Percentiles rank a stretch among this genome's conserved stretches.
These are phyloP conservation scores for Xestoiulus laeticollis DNA, from an alignment of 2,888 invertebrate genomes.

Conservation along the genomic window DNA sequence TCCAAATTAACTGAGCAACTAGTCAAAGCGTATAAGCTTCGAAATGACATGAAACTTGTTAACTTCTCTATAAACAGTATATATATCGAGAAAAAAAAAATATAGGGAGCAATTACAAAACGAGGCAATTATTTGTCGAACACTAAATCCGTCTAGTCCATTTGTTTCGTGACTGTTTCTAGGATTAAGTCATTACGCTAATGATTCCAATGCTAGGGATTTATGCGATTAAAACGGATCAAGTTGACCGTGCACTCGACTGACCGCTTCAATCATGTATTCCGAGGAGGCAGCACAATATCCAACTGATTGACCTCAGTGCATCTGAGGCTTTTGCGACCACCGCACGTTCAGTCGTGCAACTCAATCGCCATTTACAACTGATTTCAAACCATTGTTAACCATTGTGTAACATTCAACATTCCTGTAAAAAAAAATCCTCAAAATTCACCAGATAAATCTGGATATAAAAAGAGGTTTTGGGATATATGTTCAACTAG, in stretches of 20 bases:
- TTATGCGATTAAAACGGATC: constrained; percentile 5
- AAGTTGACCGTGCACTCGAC: not conserved
- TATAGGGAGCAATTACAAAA: not conserved
- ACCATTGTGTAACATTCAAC: not conserved
- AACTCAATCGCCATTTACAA: not conserved
- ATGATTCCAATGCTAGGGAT: constrained; percentile 35
- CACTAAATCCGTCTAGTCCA: not conserved
- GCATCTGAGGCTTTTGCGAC: constrained; percentile 17
- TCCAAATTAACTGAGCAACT: not conserved
- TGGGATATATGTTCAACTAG: not conserved
- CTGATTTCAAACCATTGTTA: not conserved
- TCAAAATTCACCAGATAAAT: not conserved
- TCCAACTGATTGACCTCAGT: not conserved
- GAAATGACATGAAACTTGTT: not conserved
- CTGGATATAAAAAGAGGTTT: not conserved
- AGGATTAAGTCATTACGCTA: constrained; percentile 35
- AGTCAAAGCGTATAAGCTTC: too few species aligned
- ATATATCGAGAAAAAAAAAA: not conserved
- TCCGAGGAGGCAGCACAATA: not conserved
- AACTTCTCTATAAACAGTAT: not conserved
- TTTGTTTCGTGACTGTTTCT: constrained; percentile 14
- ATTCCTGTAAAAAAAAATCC: not conserved
- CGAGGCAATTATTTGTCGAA: not conserved
- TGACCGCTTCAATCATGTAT: constrained; percentile 4
- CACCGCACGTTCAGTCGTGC: not conserved